Evolutionary conservation across 2,888 invertebrate genomes (phyloP).

Genomic region (Ichneumoninae sp.): DNA sequence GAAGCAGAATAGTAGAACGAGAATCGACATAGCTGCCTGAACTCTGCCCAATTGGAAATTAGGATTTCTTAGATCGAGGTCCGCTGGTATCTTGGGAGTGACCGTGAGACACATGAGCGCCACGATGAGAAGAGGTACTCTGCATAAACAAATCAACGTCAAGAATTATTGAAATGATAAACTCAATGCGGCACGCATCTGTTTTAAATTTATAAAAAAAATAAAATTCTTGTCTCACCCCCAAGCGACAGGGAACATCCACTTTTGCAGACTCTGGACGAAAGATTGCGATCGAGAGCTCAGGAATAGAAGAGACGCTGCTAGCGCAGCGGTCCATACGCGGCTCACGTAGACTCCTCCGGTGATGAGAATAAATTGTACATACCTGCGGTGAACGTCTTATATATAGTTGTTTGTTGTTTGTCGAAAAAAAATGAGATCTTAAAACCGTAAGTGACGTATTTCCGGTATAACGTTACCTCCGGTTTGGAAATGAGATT

Average conservation of each 20-base stretch:
- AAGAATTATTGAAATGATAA: background rate
- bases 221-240: slow-evolving; percentile 83
- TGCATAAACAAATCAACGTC: slow-evolving; percentile 6
- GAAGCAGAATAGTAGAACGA: slow-evolving; percentile 91
- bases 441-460: too few species aligned
- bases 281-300: slow-evolving; percentile 94
- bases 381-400: slow-evolving; percentile 85
- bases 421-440: too few species aligned
- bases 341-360: slow-evolving; percentile 92
- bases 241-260: slow-evolving; percentile 87
- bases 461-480: too few species aligned
- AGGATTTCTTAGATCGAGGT: slow-evolving; percentile 88
- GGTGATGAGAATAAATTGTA: slow-evolving; percentile 92
- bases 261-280: slow-evolving; percentile 91
- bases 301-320: slow-evolving; percentile 92
- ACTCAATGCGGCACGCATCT: background rate
- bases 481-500: too few species aligned
- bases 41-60: slow-evolving; percentile 92
- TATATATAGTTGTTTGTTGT: background rate
- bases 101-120: slow-evolving; percentile 87
- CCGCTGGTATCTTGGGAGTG: slow-evolving; percentile 84
- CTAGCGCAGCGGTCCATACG: slow-evolving; percentile 94
- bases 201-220: background rate
- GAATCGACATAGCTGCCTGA: slow-evolving; percentile 91
- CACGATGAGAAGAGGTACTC: slow-evolving; percentile 88